phyloP scores from a whole-genome alignment of 2,888 invertebrate species.

The Azorinus chamasolen region DNA sequence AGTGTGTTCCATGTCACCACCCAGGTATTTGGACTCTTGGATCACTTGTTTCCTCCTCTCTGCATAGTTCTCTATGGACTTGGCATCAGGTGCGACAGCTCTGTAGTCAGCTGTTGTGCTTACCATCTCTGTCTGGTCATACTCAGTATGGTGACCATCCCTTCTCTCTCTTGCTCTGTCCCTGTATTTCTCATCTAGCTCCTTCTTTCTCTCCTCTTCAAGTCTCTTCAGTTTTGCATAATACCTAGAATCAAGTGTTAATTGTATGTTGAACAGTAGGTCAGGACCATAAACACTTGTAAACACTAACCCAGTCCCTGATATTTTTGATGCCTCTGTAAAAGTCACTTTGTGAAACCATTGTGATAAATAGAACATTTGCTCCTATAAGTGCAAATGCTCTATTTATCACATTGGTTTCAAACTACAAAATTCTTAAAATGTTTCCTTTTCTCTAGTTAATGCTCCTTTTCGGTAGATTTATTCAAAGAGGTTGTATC shows the following conservation, averaged over 20 bases:
- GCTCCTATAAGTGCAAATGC: too few species aligned
- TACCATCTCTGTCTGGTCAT: constrained; percentile 91
- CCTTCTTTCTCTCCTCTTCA: constrained; percentile 97
- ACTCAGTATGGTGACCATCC: constrained; percentile 93
- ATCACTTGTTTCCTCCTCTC: constrained; percentile 98
- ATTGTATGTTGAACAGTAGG: background rate
- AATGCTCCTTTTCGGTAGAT: too few species aligned
- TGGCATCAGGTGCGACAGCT: constrained; percentile 98
- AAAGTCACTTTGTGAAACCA: too few species aligned
- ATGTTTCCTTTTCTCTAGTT: too few species aligned
- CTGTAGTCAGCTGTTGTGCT: constrained; percentile 95
- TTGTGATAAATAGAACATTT: too few species aligned
- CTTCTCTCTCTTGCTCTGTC: constrained; percentile 92
- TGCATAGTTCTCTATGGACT: constrained; percentile 91
- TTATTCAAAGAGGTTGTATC: too few species aligned
- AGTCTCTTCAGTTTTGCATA: constrained; percentile 97
- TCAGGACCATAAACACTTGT: too few species aligned
- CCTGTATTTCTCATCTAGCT: constrained; percentile 95
- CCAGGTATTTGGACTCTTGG: constrained; percentile 99
- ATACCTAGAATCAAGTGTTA: constrained; percentile 72
- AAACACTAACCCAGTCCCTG: too few species aligned
- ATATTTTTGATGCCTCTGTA: too few species aligned
- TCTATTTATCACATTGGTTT: too few species aligned
- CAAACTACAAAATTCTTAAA: too few species aligned
- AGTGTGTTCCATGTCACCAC: constrained; percentile 99